These are phyloP conservation scores for Heliconius ismenius DNA, from an alignment of 2,888 invertebrate species.

Conservation along the genomic window DNA sequence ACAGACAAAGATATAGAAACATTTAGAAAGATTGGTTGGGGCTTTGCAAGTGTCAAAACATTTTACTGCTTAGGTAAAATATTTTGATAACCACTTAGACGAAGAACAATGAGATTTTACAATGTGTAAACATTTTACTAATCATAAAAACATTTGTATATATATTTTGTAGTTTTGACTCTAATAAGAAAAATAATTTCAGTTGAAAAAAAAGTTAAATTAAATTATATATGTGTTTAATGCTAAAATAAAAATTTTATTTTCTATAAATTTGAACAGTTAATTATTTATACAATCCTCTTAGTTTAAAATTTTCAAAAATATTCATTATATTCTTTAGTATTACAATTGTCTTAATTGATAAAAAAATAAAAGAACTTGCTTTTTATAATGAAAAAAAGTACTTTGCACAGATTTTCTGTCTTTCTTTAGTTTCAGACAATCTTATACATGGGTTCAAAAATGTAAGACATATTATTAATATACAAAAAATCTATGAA, in stretches of 20 bases:
- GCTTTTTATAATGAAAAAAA: slow-evolving; percentile 2
- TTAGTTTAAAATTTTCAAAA: slow-evolving; percentile 50
- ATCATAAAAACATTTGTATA: slow-evolving; percentile 76
- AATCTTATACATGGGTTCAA: background rate
- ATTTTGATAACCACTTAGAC: slow-evolving; percentile 63
- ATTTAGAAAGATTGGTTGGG: background rate
- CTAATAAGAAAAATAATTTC: slow-evolving; percentile 65
- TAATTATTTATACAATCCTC: slow-evolving; percentile 46
- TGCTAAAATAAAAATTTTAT: slow-evolving; percentile 63
- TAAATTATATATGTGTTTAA: slow-evolving; percentile 62
- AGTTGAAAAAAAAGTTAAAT: slow-evolving; percentile 58
- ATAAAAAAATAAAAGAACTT: background rate
- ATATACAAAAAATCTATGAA: background rate
- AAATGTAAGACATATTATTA: background rate
- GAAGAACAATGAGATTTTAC: slow-evolving; percentile 57
- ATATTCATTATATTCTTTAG: slow-evolving; percentile 1
- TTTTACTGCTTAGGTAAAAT: slow-evolving; percentile 1
- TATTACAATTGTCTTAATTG: background rate
- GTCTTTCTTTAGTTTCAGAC: background rate
- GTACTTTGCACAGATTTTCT: background rate
- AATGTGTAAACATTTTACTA: slow-evolving; percentile 72
- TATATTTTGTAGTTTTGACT: slow-evolving; percentile 71
- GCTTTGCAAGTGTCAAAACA: background rate
- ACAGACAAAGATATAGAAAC: background rate
- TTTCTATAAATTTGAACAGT: slow-evolving; percentile 49